Evolutionary conservation across 2,797 vertebrate genomes (phyloP), one percentile per base, ranked within the genome.

Genomic region (Falco rusticolus): DNA sequence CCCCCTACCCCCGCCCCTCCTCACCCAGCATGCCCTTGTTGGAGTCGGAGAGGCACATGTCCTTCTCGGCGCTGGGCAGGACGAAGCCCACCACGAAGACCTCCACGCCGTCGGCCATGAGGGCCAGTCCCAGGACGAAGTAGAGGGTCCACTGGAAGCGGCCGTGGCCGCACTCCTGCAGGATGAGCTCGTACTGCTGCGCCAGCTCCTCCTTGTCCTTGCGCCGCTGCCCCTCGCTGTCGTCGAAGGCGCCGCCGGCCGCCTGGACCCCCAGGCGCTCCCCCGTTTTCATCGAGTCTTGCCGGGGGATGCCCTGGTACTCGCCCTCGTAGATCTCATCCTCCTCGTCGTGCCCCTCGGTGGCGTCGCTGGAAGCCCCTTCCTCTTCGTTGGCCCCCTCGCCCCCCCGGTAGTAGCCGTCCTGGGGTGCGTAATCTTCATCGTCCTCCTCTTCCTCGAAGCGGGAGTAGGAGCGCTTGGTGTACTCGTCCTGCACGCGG

Each of bases 11-110:
- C 16, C 9, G 2, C 50, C 45, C 20, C 45, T 50, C 96, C 99
- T 99, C 98, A 99, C 99, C 99, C 95, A 99, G 98, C 99, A 99
- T 99, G 96, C 99, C 99, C 96, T 99, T 99, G 98, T 99, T 99
- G 93, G 99, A 99, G 96, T 99, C 99, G 0, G 99, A 99, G 76
- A 99, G 98, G 96, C 99, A 99, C 99, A 99, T 99, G 97, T 99
- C 99, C 96, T 99, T 99, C 98, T 99, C 99, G 0, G 99, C 99
- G 11, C 99, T 99, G 96, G 99, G 99, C 56, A 99, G 97, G 87
- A 99, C 99, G 2, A 99, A 99, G 88, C 99, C 99, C 60, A 99
- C 99, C 96, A 99, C 99, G 14, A 99, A 99, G 97, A 99, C 98
- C 98, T 99, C 99, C 25, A 99, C 99, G 0, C 99, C 99, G 0